These are phyloP conservation scores for Cryptomyrus ogoouensis DNA, from an alignment of 2,113 vertebrate genomes.

Conservation along the genomic window DNA sequence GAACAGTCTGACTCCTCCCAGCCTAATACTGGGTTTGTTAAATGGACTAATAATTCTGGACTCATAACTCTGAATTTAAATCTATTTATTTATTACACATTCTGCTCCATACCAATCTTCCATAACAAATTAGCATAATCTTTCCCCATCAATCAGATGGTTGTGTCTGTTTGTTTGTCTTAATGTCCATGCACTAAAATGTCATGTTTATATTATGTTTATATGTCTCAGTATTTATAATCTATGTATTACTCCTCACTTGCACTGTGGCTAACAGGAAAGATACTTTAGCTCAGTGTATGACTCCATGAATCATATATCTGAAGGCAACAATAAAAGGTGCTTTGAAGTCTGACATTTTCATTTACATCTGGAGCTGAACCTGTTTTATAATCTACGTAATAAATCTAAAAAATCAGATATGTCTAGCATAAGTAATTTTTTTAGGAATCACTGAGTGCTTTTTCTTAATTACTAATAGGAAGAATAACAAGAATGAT, in stretches of 20 bases:
- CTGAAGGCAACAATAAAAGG: not conserved
- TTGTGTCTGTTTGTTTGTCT: not conserved
- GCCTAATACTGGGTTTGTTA: not conserved
- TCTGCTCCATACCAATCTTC: not conserved
- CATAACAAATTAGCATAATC: not conserved
- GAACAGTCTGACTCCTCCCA: not conserved
- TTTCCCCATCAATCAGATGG: not conserved
- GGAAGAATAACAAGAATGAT: not conserved
- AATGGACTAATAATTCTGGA: not conserved
- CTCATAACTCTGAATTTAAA: not conserved
- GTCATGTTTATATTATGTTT: not conserved
- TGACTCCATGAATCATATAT: not conserved
- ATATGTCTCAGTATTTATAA: not conserved
- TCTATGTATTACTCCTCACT: not conserved
- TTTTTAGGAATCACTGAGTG: not conserved
- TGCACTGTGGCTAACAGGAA: not conserved
- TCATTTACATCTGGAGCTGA: not conserved
- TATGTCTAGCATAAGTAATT: not conserved
- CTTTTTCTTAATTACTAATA: not conserved
- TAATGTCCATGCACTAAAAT: not conserved
- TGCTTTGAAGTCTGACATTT: not conserved
- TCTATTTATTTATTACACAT: not conserved
- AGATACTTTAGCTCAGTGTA: not conserved
- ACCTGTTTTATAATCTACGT: not conserved
- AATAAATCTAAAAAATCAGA: not conserved